A percentile compares a stretch with the other conserved stretches of the same genome.
Conservation (phyloP, 2,888 invertebrate species). For the Cheilosia vulpina region DNA sequence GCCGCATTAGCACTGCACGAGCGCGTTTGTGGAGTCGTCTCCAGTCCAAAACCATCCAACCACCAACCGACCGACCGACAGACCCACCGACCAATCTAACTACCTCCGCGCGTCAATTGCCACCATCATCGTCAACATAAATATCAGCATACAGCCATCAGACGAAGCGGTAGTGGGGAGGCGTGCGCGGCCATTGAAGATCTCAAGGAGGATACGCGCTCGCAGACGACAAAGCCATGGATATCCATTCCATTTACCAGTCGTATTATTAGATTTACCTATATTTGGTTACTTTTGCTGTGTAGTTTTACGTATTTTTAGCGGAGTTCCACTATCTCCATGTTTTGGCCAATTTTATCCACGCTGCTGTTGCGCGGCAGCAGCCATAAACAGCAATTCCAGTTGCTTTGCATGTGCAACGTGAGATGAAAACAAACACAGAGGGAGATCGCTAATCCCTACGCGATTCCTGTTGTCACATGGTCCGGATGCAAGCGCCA, state of each 20-base stretch:
- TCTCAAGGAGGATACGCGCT: slow-evolving; percentile 60
- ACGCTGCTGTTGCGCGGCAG: slow-evolving; percentile 15
- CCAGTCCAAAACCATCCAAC: neutral
- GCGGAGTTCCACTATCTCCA: slow-evolving; percentile 35
- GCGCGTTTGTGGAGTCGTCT: slow-evolving; percentile 18
- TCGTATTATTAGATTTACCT: slow-evolving; percentile 73
- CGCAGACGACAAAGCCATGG: slow-evolving; percentile 60
- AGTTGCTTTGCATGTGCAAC: slow-evolving; percentile 62
- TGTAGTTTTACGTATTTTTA: slow-evolving; percentile 57
- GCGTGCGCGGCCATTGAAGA: slow-evolving; percentile 28
- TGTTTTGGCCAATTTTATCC: slow-evolving; percentile 30
- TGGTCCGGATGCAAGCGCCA: slow-evolving; percentile 66
- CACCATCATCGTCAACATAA: slow-evolving; percentile 54
- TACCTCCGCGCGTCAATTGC: slow-evolving; percentile 62
- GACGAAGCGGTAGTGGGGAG: neutral
- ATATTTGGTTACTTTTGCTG: slow-evolving; percentile 65
- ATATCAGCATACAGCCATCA: slow-evolving; percentile 41
- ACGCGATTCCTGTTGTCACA: slow-evolving; percentile 36
- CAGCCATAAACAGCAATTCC: slow-evolving; percentile 60
- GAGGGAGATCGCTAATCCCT: slow-evolving; percentile 46
- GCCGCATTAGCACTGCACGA: slow-evolving; percentile 47
- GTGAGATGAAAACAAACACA: slow-evolving; percentile 47
- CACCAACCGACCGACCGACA: slow-evolving; percentile 56
- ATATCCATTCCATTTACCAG: slow-evolving; percentile 60
- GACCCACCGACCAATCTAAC: slow-evolving; percentile 65